A percentile compares a stretch with the other conserved stretches of the same genome.
phyloP scores from a whole-genome alignment of 2,888 invertebrate species.

The Gortyna flavago region DNA sequence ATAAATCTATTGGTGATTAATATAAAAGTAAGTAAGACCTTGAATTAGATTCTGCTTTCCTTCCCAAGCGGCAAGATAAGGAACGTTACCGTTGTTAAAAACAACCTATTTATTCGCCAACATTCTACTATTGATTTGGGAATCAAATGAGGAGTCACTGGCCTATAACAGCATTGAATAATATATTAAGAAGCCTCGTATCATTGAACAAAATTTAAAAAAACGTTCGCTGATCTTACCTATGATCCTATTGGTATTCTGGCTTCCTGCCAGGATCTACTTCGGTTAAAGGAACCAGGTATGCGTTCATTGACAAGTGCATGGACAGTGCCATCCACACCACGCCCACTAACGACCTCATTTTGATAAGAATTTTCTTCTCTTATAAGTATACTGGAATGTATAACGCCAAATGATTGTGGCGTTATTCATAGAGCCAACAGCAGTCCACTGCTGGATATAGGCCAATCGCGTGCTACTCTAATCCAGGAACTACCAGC shows the following conservation, averaged over 20 bases:
- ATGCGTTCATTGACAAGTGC: constrained; percentile 59
- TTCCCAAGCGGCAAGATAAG: neutral
- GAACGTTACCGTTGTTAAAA: neutral
- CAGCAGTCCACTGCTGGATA: constrained; percentile 11
- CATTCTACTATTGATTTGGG: neutral
- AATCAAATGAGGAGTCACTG: constrained; percentile 1
- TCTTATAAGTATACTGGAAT: constrained; percentile 13
- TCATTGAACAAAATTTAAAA: neutral
- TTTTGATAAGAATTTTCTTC: constrained; percentile 19
- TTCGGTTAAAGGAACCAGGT: constrained; percentile 33
- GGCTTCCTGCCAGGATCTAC: constrained; percentile 41
- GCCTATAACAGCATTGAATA: neutral
- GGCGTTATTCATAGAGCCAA: neutral
- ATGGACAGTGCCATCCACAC: constrained; percentile 41
- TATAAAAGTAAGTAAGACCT: neutral
- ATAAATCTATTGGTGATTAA: neutral
- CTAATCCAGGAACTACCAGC: neutral
- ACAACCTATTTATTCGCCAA: neutral
- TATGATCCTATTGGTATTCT: constrained; percentile 42
- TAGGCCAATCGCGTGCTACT: neutral
- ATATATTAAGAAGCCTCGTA: neutral
- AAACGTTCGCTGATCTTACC: constrained; percentile 21
- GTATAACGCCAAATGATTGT: constrained; percentile 24
- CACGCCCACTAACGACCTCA: constrained; percentile 49
- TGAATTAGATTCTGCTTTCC: neutral